Evolutionary conservation across 1,140 invertebrate species (phyloP).

Genomic region (Platyscapa corneri): DNA sequence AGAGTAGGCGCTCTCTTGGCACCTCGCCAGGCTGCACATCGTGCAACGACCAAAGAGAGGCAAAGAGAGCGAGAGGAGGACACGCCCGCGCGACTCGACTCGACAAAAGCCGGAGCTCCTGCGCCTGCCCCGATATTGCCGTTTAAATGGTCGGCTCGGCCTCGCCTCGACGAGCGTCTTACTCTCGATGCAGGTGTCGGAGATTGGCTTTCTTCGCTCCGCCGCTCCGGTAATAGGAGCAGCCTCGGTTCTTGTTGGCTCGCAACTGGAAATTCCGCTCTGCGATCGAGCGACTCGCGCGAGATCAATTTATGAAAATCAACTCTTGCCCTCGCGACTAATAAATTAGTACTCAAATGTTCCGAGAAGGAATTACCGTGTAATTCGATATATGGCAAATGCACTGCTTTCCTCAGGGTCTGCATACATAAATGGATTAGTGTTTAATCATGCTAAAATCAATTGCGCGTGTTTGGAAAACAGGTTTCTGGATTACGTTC

Average conservation of each 20-base stretch:
- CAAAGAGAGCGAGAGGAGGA: constrained; percentile 28
- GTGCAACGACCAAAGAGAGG: background rate
- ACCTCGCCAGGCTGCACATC: constrained; percentile 2
- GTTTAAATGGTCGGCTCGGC: constrained; percentile 42
- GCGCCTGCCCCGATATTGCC: constrained; percentile 44
- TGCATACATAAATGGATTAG: background rate
- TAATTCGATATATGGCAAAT: background rate
- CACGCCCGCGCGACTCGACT: constrained; percentile 37
- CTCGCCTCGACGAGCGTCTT: background rate
- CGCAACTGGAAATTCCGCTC: too few relatives aligned
- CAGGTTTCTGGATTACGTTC: background rate
- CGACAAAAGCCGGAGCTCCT: background rate
- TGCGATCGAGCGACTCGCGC: too few relatives aligned
- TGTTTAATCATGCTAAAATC: background rate
- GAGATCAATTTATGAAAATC: too few relatives aligned
- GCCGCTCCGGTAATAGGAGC: too few relatives aligned
- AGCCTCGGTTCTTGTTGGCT: too few relatives aligned
- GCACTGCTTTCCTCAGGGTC: background rate
- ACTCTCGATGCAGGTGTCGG: too few relatives aligned
- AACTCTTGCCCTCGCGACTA: too few relatives aligned
- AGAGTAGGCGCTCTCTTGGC: constrained; percentile 34
- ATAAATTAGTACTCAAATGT: background rate
- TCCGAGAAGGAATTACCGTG: background rate
- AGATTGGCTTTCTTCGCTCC: too few relatives aligned
- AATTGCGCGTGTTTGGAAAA: background rate